Evolutionary conservation across 2,888 invertebrate genomes (phyloP), one percentile per base, ranked within the genome.

Genomic region (Cordylochernes scorpioides): DNA sequence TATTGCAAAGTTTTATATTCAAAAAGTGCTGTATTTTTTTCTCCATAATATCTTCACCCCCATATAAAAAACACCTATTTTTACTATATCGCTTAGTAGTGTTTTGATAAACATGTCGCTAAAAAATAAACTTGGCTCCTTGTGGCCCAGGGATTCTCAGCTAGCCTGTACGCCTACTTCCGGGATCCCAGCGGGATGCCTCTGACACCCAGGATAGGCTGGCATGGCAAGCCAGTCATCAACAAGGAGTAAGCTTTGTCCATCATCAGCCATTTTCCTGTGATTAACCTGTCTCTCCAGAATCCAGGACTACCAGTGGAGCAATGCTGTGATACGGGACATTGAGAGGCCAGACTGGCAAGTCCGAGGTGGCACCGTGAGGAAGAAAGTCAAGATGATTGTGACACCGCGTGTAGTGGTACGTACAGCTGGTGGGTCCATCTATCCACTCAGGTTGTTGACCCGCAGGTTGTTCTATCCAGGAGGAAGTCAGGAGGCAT

Each of bases 111-210:
- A n/a, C n/a, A n/a, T n/a, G n/a, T n/a, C n/a, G n/a, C n/a, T n/a
- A n/a, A n/a, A n/a, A n/a, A n/a, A n/a, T n/a, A n/a, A n/a, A n/a
- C n/a, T n/a, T n/a, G n/a, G n/a, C n/a, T n/a, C n/a, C n/a, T n/a
- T n/a, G n/a, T n/a, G n/a, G n/a, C 22, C 18, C 19, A 39, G 55
- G 94, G 91, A 1, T 94, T 97, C 57, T 91, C 91, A 9, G 77
- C 88, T 2, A 86, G 86, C 22, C 60, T 97, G 17, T 97, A 78
- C 54, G 94, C 91, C 0, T 97, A 94, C 55, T 88, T 73, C 53
- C 66, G 94, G 28, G 88, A 94, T 48, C 66, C 69, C 28, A 57
- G 69, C n/a, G 91, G 91, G 0, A 64, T 68, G 12, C 94, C 94
- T 0, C 58, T 82, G 28, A 84, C 82, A 0, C 67, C 67, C 2